Evolutionary conservation across 1,140 invertebrate species (phyloP), one percentile per base, ranked within the genome.

Genomic region (Zaprionus nigranus): DNA sequence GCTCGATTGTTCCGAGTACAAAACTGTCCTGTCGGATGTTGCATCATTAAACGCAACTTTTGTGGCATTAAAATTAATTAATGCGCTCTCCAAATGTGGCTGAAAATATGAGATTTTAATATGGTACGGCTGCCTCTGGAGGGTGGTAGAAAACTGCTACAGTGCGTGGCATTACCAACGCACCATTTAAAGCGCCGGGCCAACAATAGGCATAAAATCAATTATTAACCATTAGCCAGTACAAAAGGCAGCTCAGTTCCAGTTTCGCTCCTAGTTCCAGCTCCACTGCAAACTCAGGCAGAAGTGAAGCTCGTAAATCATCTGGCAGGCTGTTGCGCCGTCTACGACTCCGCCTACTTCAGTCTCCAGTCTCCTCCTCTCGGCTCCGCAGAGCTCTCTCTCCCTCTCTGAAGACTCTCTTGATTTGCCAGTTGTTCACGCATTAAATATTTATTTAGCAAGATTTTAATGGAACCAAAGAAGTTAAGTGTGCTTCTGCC

Each of bases 381-480:
- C 28, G 4, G 24, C 28, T 30, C 30, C 54, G 1, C 15, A 9
- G 28, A 7, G 22, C 0, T 26, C 53, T 15, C 26, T 2, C 22
- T 26, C 24, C n/a, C 53, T 30, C 22, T 30, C 22, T n/a, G n/a
- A 15, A 38, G 12, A 15, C 12, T 53, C 53, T 65, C 43, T n/a
- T n/a, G 28, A 70, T 58, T 64, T 72, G 43, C 63, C 82, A 68
- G 82, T 82, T 87, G 79, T 86, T 87, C 83, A 80, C 83, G 83
- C 83, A 86, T 87, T 86, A 86, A 86, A 86, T 86, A 86, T 86
- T 86, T 86, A 86, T 86, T 86, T 83, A 86, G 83, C 79, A 87
- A 78, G 83, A 86, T 86, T 86, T 86, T 87, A 86, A 86, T 86
- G 83, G 83, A 87, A 83, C 79, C 79, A 80, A 83, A 82, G 79